Conservation (phyloP, 2,113 vertebrate genomes). For the Rhinopomastus cyanomelas region DNA sequence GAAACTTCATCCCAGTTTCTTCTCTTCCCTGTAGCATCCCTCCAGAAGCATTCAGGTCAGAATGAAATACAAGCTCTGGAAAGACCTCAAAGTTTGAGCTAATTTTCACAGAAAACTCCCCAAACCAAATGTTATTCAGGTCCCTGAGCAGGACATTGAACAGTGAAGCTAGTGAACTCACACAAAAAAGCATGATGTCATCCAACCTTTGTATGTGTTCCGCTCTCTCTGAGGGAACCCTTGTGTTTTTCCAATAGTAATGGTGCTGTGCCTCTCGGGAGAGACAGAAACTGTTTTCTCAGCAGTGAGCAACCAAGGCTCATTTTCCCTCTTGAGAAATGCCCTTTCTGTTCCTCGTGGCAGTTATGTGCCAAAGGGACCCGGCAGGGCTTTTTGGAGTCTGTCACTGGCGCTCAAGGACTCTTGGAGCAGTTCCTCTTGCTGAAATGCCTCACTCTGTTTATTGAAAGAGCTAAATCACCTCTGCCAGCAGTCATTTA, state of each 20-base stretch:
- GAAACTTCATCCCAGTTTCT: background rate
- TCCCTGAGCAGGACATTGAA: background rate
- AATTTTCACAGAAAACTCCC: background rate
- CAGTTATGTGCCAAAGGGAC: background rate
- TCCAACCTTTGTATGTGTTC: background rate
- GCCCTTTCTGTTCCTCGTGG: background rate
- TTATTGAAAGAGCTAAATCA: background rate
- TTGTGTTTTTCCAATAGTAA: conserved; percentile 15
- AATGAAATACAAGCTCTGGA: background rate
- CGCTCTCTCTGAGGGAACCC: background rate
- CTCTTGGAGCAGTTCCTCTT: background rate
- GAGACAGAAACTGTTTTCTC: conserved; percentile 17
- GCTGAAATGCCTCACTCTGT: background rate
- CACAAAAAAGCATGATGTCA: conserved; percentile 31
- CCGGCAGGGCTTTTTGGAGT: background rate
- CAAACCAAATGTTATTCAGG: background rate
- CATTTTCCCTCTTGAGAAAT: conserved; percentile 18
- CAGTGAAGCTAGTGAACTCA: background rate
- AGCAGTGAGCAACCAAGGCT: background rate
- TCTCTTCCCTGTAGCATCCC: background rate
- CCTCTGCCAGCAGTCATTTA: background rate
- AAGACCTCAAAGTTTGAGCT: background rate
- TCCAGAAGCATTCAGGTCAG: background rate
- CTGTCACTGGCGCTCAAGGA: background rate
- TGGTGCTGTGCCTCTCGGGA: background rate